Evolutionary conservation across 2,797 vertebrate genomes (phyloP).

Genomic region (Cichlasoma orientale): DNA sequence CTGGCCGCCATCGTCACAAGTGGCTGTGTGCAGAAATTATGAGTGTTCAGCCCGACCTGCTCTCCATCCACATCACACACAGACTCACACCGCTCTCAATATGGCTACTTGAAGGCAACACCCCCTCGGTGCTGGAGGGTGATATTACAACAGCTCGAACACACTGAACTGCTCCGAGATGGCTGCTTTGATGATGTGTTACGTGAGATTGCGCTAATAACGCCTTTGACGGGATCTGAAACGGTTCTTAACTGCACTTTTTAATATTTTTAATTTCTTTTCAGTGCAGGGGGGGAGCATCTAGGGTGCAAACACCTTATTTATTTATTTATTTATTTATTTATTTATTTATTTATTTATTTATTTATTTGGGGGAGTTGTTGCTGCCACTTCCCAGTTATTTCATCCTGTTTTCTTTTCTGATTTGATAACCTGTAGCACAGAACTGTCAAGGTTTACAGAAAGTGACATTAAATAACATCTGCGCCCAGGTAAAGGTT

Average conservation of each 20-base stretch:
- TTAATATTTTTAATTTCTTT: not conserved
- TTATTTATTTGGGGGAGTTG: not conserved
- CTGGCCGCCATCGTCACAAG: constrained; percentile 79
- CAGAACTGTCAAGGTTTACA: not conserved
- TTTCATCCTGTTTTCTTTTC: not conserved
- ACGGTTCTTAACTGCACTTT: not conserved
- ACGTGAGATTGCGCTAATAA: not conserved
- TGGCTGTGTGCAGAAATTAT: constrained; percentile 39
- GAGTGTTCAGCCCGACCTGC: constrained; percentile 42
- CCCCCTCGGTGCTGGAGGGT: constrained; percentile 80
- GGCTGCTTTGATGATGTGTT: not conserved
- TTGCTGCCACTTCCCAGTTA: not conserved
- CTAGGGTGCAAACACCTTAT: no score
- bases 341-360: not conserved
- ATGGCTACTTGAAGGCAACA: constrained; percentile 89
- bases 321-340: not conserved
- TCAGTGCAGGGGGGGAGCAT: not conserved
- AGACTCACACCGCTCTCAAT: constrained; percentile 81
- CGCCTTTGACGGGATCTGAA: not conserved
- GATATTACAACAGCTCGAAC: constrained; percentile 41
- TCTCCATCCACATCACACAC: constrained; percentile 54
- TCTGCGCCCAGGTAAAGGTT: not conserved
- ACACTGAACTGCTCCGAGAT: not conserved
- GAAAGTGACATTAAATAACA: not conserved
- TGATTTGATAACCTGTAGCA: not conserved